Evolutionary conservation across 2,888 invertebrate genomes (phyloP).

Genomic region (Catocala nupta): DNA sequence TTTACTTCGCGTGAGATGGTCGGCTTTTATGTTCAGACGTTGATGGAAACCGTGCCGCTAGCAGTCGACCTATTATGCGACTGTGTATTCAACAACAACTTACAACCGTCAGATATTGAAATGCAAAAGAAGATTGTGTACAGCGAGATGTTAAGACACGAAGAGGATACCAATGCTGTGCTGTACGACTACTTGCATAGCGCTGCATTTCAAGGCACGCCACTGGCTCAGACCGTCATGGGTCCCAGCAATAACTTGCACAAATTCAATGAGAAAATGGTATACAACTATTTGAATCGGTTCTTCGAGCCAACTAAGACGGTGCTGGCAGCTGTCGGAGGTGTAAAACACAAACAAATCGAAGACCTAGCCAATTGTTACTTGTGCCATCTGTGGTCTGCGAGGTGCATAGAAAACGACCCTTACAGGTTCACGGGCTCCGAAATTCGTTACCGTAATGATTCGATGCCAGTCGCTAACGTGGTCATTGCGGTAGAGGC

Average conservation of each 20-base stretch:
- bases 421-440: constrained; percentile 95
- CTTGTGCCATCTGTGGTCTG: constrained; percentile 81
- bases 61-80: constrained; percentile 97
- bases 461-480: constrained; percentile 95
- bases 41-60: constrained; percentile 94
- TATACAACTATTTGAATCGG: constrained; percentile 92
- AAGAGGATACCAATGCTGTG: constrained; percentile 61
- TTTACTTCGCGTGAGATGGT: constrained; percentile 98
- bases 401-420: constrained; percentile 83
- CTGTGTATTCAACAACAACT: constrained; percentile 94
- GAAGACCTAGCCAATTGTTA: constrained; percentile 91
- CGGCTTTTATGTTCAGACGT: constrained; percentile 97
- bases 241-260: constrained; percentile 91
- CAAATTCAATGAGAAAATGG: constrained; percentile 89
- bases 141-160: constrained; percentile 71
- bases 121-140: constrained; percentile 68
- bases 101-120: constrained; percentile 64
- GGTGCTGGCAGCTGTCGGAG: constrained; percentile 97
- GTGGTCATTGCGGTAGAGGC: constrained; percentile 97
- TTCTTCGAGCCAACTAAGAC: constrained; percentile 96
- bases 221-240: constrained; percentile 70
- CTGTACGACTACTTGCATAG: constrained; percentile 77
- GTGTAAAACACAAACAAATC: constrained; percentile 94
- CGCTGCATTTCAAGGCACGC: constrained; percentile 81
- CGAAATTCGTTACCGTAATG: constrained; percentile 95